Base-by-base conservation (phyloP, 2,888 invertebrate genomes). In the Eupithecia inturbata region DNA sequence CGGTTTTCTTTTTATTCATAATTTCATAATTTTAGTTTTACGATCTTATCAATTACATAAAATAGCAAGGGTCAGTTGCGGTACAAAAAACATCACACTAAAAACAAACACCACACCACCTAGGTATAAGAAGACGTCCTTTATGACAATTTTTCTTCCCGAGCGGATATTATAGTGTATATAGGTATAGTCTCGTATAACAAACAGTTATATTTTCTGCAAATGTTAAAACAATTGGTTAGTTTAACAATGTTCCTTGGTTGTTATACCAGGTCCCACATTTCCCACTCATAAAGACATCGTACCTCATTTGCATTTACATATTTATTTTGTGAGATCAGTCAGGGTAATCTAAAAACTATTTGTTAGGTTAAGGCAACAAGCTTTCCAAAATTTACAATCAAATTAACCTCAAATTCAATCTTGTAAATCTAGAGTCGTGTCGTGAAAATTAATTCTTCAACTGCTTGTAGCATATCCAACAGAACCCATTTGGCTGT, bases 401-500 rank as follows among this genome's bases (percentile, higher is more conserved):
- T 22, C 9, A 19, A 49, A 49, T 53, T 16, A 10, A 19, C 19
- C 16, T 28, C 60, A 26, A 31, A 28, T 14, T 57, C 26, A 26
- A 57, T 26, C 16, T 60, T 28, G 1, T 14, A 28, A 60, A 60
- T 62, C 53, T 26, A 69, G 66, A 36, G 41, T 31, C 19, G 26
- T 60, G 28, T 62, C 67, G 49, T 57, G 63, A 68, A 75, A 73
- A 73, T 71, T 72, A 71, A 73, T 74, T 71, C 74, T 68, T 75
- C 70, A 71, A 68, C 68, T 74, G 64, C 70, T 64, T 76, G 70
- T 63, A 76, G 73, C 74, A 67, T 78, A 76, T 77, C 78, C 68
- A 79, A 79, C 72, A 71, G 74, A 80, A 81, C 81, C 81, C 85
- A 87, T 87, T 89, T 88, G 85, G 84, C 71, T 82, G 82, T 57